A percentile compares a stretch with the other conserved stretches of the same genome.
phyloP scores from a whole-genome alignment of 2,797 vertebrate genomes.

The Geotrypetes seraphini region DNA sequence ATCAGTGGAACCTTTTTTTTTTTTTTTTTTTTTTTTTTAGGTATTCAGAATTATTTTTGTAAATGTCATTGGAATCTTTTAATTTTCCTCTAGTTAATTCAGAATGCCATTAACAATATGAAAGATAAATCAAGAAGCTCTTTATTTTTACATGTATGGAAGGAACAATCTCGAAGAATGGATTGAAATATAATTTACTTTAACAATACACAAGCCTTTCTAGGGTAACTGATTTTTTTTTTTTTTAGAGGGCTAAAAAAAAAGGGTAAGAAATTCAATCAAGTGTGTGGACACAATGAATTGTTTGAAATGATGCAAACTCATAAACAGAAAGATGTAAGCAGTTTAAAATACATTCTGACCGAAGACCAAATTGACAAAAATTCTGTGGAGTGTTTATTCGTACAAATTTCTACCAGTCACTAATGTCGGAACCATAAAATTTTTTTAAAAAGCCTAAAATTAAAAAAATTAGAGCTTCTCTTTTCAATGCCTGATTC shows the following conservation, averaged over 20 bases:
- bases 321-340: neutral
- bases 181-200: conserved; percentile 9
- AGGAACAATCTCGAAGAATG: conserved; percentile 5
- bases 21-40: too few relatives aligned
- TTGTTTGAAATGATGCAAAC: neutral
- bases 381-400: conserved; percentile 1
- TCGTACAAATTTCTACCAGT: neutral
- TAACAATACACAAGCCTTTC: neutral
- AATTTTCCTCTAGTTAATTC: conserved; percentile 7
- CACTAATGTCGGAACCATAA: neutral
- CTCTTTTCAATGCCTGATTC: neutral
- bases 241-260: too few relatives aligned
- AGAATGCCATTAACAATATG: conserved; percentile 19
- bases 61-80: conserved; percentile 26
- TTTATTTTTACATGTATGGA: conserved; percentile 24
- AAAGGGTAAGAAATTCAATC: conserved; percentile 9
- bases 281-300: neutral
- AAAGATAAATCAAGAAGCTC: conserved; percentile 31
- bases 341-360: neutral
- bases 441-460: too few relatives aligned
- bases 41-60: neutral
- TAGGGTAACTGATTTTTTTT: conserved; percentile 2
- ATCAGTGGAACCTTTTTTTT: neutral
- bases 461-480: neutral
- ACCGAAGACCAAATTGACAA: neutral